These are phyloP conservation scores for Aratinga solstitialis DNA, from an alignment of 2,797 vertebrate genomes.

Conservation along the genomic window DNA sequence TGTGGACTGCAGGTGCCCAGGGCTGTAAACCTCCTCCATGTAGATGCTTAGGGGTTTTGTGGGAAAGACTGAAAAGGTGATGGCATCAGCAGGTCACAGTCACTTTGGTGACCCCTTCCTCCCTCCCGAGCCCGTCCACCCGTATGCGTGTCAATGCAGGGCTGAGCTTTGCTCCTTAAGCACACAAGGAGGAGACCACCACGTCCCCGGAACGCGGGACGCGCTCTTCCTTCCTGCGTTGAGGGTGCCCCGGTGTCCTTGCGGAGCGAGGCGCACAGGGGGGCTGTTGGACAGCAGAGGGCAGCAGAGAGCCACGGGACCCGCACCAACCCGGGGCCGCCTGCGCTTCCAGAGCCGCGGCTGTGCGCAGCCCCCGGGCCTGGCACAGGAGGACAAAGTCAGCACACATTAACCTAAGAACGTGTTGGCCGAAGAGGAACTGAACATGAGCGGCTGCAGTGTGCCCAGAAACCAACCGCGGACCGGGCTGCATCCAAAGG, in stretches of 20 bases:
- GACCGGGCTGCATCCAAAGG: not conserved
- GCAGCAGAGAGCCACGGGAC: not conserved
- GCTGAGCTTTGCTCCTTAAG: not conserved
- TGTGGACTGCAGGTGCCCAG: rapidly evolving
- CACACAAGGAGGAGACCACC: rapidly evolving
- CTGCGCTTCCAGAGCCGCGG: not conserved
- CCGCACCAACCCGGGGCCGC: not conserved
- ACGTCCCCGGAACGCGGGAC: rapidly evolving
- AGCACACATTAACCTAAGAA: not conserved
- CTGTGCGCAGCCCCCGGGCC: too few relatives aligned
- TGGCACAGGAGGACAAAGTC: too few relatives aligned
- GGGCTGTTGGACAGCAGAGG: constrained; percentile 3
- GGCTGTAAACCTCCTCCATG: not conserved
- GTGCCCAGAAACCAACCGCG: not conserved
- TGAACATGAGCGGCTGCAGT: not conserved
- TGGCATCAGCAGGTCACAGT: rapidly evolving
- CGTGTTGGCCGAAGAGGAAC: not conserved
- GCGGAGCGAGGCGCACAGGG: not conserved
- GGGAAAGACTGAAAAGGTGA: not conserved
- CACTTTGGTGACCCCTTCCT: not conserved
- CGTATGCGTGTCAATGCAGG: rapidly evolving
- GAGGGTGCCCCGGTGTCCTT: not conserved
- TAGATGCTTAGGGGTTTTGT: not conserved
- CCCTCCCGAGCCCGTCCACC: not conserved
- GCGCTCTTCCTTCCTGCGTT: rapidly evolving